Percentiles rank a stretch among this genome's conserved stretches.
Conservation (phyloP, 2,888 invertebrate species). For the Dusona sp. region DNA sequence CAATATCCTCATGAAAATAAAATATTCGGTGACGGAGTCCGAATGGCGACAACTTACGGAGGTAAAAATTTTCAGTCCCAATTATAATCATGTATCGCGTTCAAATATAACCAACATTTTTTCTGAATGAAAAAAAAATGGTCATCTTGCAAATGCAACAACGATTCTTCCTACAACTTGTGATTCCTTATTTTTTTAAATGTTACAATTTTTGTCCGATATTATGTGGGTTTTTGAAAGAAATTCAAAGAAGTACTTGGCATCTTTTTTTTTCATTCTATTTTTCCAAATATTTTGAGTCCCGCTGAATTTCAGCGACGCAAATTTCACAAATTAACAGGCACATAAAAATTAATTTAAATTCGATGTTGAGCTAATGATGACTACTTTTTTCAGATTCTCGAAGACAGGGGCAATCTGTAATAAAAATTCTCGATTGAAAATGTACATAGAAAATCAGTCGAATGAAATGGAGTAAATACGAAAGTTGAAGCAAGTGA, state of each 20-base stretch:
- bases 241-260: too few species aligned
- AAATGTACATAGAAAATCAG: conserved; percentile 39
- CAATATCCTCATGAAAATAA: conserved; percentile 79
- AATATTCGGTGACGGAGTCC: conserved; percentile 76
- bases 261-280: too few species aligned
- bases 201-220: too few species aligned
- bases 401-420: conserved; percentile 61
- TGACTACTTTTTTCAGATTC: conserved; percentile 59
- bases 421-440: conserved; percentile 17
- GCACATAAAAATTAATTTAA: background rate
- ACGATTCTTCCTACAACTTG: too few species aligned
- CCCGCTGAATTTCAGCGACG: background rate
- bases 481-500: background rate
- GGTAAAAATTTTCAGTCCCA: conserved; percentile 71
- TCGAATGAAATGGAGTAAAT: conserved; percentile 17
- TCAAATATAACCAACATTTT: too few species aligned
- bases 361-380: background rate
- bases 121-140: background rate
- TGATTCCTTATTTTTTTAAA: too few species aligned
- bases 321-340: background rate
- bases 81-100: background rate
- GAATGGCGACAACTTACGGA: conserved; percentile 81
- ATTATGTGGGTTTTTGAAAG: too few species aligned
- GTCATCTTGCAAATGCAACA: background rate
- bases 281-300: background rate